Evolutionary conservation across 2,888 invertebrate genomes (phyloP).

Genomic region (Thera britannica): DNA sequence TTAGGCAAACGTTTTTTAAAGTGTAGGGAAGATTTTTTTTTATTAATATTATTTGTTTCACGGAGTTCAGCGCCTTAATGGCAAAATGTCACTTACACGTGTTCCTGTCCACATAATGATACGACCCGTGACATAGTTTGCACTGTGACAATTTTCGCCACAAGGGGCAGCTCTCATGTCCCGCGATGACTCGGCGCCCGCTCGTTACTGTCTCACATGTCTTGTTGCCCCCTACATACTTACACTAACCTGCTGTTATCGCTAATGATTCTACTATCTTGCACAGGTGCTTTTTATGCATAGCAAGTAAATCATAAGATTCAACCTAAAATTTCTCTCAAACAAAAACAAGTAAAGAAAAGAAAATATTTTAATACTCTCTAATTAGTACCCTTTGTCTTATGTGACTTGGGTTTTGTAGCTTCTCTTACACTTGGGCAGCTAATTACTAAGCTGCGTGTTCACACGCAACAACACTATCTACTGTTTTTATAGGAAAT

Average conservation of each 20-base stretch:
- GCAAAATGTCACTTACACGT: slow-evolving; percentile 32
- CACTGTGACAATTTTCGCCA: slow-evolving; percentile 75
- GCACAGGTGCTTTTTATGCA: slow-evolving; percentile 28
- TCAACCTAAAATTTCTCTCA: slow-evolving; percentile 4
- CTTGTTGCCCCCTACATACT: slow-evolving; percentile 50
- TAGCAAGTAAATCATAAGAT: slow-evolving; percentile 10
- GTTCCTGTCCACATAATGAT: slow-evolving; percentile 62
- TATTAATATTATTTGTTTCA: too few species aligned
- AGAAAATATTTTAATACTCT: slow-evolving; percentile 13
- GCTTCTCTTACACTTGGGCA: slow-evolving; percentile 43
- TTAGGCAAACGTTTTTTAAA: too few species aligned
- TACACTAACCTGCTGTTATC: slow-evolving; percentile 61
- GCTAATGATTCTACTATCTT: slow-evolving; percentile 68
- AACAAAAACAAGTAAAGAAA: slow-evolving; percentile 4
- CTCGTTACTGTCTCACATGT: slow-evolving; percentile 81
- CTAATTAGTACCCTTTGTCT: slow-evolving; percentile 19
- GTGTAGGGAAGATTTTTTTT: too few species aligned
- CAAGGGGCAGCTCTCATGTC: slow-evolving; percentile 74
- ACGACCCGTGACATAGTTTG: slow-evolving; percentile 74
- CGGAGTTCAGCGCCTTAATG: slow-evolving; percentile 11
- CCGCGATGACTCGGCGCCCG: slow-evolving; percentile 74
- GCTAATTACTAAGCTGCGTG: slow-evolving; percentile 59
- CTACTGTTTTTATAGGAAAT: slow-evolving; percentile 64
- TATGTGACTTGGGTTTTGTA: slow-evolving; percentile 30
- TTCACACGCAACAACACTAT: slow-evolving; percentile 55